Conservation (phyloP, 2,797 vertebrate genomes). For the Heliangelus exortis region DNA sequence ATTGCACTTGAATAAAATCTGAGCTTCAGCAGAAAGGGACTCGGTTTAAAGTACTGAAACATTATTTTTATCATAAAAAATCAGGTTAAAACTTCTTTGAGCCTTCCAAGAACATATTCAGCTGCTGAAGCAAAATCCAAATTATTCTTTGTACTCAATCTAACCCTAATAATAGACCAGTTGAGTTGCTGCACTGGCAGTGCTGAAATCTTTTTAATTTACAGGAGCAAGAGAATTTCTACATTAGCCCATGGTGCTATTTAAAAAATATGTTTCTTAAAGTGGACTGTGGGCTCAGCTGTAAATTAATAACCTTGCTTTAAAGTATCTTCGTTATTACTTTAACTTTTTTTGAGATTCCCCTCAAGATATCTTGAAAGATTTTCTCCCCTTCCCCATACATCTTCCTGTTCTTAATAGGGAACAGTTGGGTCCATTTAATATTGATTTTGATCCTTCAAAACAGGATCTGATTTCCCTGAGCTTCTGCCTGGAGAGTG, state of each 20-base stretch:
- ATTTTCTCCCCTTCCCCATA: background rate
- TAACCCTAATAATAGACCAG: background rate
- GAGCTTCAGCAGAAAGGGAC: background rate
- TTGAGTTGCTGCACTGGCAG: background rate
- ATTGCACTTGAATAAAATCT: background rate
- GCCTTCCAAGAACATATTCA: slow-evolving; percentile 11
- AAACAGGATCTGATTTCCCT: slow-evolving; percentile 24
- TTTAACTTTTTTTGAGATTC: background rate
- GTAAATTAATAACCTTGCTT: slow-evolving; percentile 28
- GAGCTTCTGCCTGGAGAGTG: background rate
- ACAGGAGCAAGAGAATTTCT: background rate
- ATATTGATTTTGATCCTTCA: slow-evolving; percentile 19
- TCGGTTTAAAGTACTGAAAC: background rate
- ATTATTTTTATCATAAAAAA: background rate
- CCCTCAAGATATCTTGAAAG: background rate
- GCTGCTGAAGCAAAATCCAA: slow-evolving; percentile 15
- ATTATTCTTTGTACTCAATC: slow-evolving; percentile 1
- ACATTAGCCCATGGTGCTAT: background rate
- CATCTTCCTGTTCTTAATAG: background rate
- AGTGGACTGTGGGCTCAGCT: background rate
- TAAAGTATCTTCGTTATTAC: background rate
- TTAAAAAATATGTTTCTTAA: background rate
- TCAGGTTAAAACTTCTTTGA: slow-evolving; percentile 34
- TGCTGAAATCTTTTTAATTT: background rate
- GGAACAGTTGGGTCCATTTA: slow-evolving; percentile 30